Evolutionary conservation across 2,888 invertebrate species (phyloP).

Genomic region (Venusia cambrica): DNA sequence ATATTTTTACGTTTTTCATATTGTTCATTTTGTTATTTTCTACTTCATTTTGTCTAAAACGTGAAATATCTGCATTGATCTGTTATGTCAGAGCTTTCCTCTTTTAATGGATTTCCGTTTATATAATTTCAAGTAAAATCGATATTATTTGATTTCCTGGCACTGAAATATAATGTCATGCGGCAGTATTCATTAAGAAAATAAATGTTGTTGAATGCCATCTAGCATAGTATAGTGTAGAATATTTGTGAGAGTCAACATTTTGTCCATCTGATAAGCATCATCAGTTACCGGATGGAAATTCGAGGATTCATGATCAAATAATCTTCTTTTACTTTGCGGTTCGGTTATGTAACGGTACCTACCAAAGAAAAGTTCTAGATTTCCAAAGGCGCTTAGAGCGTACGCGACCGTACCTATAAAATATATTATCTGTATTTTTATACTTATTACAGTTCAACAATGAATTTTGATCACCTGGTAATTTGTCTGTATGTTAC

Average conservation of each 20-base stretch:
- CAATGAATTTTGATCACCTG: too few relatives aligned
- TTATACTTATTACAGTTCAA: too few relatives aligned
- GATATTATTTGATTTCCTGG: constrained; percentile 15
- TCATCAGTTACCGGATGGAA: too few relatives aligned
- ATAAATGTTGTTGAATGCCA: too few relatives aligned
- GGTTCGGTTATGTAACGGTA: constrained; percentile 72
- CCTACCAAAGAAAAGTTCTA: constrained; percentile 27
- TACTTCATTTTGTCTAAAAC: not conserved
- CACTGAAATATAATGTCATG: constrained; percentile 1
- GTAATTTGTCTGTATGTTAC: too few relatives aligned
- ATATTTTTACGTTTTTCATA: constrained; percentile 22
- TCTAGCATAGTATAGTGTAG: too few relatives aligned
- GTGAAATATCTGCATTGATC: constrained; percentile 46
- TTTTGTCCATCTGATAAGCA: too few relatives aligned
- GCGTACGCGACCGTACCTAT: too few relatives aligned
- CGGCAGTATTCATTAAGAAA: constrained; percentile 10
- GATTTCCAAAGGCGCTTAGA: constrained; percentile 14
- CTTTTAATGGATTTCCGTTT: constrained; percentile 20
- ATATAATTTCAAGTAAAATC: too few relatives aligned
- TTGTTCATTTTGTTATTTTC: not conserved
- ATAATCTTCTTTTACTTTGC: constrained; percentile 42
- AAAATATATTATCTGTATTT: too few relatives aligned
- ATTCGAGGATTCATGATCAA: constrained; percentile 50
- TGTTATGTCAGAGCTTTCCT: constrained; percentile 58
- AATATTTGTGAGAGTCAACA: too few relatives aligned